phyloP scores from a whole-genome alignment of 92 coral and sea anemone species.

The Porites evermanni region DNA sequence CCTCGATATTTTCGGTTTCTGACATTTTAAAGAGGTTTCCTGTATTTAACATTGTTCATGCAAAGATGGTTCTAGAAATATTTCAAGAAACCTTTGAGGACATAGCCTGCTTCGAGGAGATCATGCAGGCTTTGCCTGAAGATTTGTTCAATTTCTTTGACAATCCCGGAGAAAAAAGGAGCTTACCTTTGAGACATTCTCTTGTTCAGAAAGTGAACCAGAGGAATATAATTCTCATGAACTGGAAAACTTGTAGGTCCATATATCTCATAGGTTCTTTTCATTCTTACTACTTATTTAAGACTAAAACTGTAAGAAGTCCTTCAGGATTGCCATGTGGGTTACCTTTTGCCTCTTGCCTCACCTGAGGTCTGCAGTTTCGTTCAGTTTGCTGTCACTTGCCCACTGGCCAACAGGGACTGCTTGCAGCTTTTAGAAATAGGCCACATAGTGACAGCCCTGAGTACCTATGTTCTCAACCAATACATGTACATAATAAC shows the following conservation, averaged over 20 bases:
- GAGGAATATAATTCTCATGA: constrained; percentile 12
- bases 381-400: constrained; percentile 15
- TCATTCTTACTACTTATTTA: constrained; percentile 12
- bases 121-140: constrained; percentile 18
- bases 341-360: constrained; percentile 19
- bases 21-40: constrained; percentile 32
- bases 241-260: constrained; percentile 36
- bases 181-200: neutral
- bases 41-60: constrained; percentile 27
- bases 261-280: constrained; percentile 8
- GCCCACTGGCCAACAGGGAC: constrained; percentile 12
- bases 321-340: constrained; percentile 12
- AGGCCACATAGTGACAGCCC: constrained; percentile 11
- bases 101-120: constrained; percentile 32
- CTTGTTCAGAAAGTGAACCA: constrained; percentile 8
- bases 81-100: constrained; percentile 60
- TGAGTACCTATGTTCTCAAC: constrained; percentile 11
- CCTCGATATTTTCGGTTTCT: constrained; percentile 29
- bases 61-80: constrained; percentile 35
- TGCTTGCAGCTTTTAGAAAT: constrained; percentile 7
- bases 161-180: neutral
- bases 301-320: constrained; percentile 18
- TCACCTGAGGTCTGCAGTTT: constrained; percentile 10
- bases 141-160: constrained; percentile 15
- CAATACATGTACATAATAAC: constrained; percentile 2